Conservation (phyloP, 2,888 invertebrate genomes). For the Andrena trimmerana region DNA sequence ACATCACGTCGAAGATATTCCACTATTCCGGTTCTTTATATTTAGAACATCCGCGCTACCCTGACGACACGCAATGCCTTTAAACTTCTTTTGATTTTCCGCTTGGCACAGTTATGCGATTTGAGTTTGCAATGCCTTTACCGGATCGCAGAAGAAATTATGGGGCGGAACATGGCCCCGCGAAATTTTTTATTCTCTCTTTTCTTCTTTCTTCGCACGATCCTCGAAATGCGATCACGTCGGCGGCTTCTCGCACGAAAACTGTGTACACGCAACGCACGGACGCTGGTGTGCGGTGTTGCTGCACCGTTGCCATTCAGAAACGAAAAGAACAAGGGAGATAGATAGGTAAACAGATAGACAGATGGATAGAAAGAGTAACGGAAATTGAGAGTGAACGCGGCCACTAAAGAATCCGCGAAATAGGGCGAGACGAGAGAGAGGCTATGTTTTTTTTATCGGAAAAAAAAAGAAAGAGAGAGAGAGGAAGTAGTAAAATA, state of each 20-base stretch:
- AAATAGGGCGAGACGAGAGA: slow-evolving; percentile 12
- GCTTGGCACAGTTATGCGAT: slow-evolving; percentile 74
- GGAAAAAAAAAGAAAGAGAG: slow-evolving; percentile 15
- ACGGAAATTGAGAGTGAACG: background rate
- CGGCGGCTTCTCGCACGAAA: slow-evolving; percentile 60
- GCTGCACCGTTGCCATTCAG: slow-evolving; percentile 30
- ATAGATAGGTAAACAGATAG: slow-evolving; percentile 3
- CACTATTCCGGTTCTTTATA: slow-evolving; percentile 49
- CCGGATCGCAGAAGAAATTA: slow-evolving; percentile 21
- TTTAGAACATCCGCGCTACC: slow-evolving; percentile 55
- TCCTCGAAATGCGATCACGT: slow-evolving; percentile 15
- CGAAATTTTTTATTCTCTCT: slow-evolving; percentile 30
- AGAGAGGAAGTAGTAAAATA: slow-evolving; percentile 27
- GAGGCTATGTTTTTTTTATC: slow-evolving; percentile 13
- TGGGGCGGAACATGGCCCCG: slow-evolving; percentile 21
- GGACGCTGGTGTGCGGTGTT: slow-evolving; percentile 11
- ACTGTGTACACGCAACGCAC: slow-evolving; percentile 54
- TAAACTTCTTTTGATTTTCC: slow-evolving; percentile 57
- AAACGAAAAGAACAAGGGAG: slow-evolving; percentile 1
- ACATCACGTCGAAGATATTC: slow-evolving; percentile 25
- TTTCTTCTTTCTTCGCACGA: slow-evolving; percentile 20
- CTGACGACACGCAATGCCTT: slow-evolving; percentile 41
- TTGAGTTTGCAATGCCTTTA: slow-evolving; percentile 70
- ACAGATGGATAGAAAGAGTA: background rate
- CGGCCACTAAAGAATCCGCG: background rate